Evolutionary conservation across 2,113 vertebrate species (phyloP).

Genomic region (Strigops habroptila): DNA sequence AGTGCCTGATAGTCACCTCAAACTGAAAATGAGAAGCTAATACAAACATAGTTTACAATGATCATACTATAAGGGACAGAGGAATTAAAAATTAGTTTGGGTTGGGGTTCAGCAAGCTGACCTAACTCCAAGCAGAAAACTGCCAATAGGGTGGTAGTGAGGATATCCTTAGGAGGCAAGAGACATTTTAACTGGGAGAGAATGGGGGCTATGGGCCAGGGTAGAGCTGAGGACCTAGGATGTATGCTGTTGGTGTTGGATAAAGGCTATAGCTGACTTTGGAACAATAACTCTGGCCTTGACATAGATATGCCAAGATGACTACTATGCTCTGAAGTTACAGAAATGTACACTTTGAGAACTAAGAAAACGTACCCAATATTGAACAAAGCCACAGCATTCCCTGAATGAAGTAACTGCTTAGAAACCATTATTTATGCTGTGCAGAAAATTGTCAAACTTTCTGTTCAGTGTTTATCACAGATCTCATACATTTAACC

Average conservation of each 20-base stretch:
- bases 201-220: neutral
- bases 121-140: neutral
- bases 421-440: neutral
- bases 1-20: neutral
- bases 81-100: neutral
- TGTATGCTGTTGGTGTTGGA: neutral
- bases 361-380: neutral
- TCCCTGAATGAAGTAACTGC: neutral
- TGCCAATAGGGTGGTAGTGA: neutral
- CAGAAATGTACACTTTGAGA: neutral
- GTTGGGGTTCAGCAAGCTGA: neutral
- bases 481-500: neutral
- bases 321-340: neutral
- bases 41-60: neutral
- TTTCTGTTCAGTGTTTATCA: neutral
- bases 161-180: neutral
- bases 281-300: neutral
- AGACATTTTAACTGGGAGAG: fast-evolving
- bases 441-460: neutral
- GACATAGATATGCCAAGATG: neutral
- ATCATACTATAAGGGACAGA: neutral
- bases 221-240: neutral
- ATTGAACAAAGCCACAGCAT: neutral
- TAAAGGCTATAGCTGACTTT: neutral
- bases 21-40: neutral